These are phyloP conservation scores for Pangasius macronema DNA, from an alignment of 2,797 vertebrate genomes.

Conservation along the genomic window DNA sequence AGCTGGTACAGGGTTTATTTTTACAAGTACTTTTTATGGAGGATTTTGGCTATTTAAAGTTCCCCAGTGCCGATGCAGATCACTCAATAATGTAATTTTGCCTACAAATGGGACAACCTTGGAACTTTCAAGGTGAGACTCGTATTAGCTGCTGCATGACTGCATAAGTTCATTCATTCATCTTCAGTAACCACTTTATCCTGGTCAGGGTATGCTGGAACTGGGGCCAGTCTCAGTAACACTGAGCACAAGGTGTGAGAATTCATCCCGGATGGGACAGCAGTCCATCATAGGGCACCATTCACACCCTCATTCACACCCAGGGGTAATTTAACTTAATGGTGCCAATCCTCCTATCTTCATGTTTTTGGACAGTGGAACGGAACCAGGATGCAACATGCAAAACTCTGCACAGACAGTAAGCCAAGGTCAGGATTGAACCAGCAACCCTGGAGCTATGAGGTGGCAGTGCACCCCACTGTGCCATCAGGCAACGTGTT, in stretches of 20 bases:
- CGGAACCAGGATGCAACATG: background rate
- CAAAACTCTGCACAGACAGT: too few relatives aligned
- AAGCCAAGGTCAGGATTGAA: background rate
- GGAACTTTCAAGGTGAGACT: background rate
- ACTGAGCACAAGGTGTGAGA: background rate
- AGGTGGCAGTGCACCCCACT: background rate
- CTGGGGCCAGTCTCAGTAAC: constrained; percentile 1
- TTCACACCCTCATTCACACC: background rate
- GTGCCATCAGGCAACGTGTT: background rate
- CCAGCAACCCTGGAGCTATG: background rate
- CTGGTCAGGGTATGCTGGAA: background rate
- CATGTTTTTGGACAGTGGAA: background rate
- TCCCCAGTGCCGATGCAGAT: background rate
- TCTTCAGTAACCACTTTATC: background rate
- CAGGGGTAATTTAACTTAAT: background rate
- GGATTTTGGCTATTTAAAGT: constrained; percentile 4
- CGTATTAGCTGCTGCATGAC: background rate
- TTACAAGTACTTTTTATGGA: background rate
- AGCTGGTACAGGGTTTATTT: background rate
- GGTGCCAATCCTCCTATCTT: background rate
- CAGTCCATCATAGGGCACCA: background rate
- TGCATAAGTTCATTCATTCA: background rate
- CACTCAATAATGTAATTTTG: background rate
- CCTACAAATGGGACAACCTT: background rate
- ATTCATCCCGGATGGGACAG: background rate